Percentiles rank a stretch among this genome's conserved stretches.
These are phyloP conservation scores for Scaeva pyrastri DNA, from an alignment of 2,888 invertebrate genomes.

Conservation along the genomic window DNA sequence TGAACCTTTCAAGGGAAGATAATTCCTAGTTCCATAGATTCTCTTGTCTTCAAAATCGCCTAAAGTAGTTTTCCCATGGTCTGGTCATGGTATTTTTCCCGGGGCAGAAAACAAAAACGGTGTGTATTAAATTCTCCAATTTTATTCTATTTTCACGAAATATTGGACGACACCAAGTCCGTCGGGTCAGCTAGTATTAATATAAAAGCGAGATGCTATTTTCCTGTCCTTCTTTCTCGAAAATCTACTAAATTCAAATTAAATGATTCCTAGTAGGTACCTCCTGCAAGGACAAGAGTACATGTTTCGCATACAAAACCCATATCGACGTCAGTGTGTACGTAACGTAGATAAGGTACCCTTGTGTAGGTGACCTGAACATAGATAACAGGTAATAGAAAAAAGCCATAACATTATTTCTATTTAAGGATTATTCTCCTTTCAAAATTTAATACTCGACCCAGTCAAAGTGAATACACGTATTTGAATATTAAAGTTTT, in stretches of 20 bases:
- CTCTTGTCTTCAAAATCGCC: no score
- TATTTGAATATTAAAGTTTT: conserved; percentile 53
- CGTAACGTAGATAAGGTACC: background rate
- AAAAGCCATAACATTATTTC: conserved; percentile 41
- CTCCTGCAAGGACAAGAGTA: conserved; percentile 20
- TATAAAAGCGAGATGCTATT: no score
- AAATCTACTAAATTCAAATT: conserved; percentile 4
- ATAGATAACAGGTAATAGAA: conserved; percentile 23
- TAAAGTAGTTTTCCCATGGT: no score
- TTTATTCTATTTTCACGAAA: no score
- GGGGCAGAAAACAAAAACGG: no score
- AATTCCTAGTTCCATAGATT: no score
- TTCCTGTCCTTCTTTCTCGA: background rate
- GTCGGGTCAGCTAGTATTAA: no score
- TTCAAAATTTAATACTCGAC: conserved; percentile 33
- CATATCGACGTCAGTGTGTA: background rate
- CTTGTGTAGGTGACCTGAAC: no score
- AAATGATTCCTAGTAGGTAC: conserved; percentile 18
- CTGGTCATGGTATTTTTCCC: no score
- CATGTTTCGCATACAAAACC: conserved; percentile 37
- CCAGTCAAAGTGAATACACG: conserved; percentile 41
- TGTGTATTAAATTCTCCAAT: no score
- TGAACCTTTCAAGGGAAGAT: no score
- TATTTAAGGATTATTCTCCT: conserved; percentile 43
- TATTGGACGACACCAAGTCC: no score